Evolutionary conservation across 1,140 invertebrate species (phyloP), one percentile per base, ranked within the genome.

Genomic region (Bombus balteatus): DNA sequence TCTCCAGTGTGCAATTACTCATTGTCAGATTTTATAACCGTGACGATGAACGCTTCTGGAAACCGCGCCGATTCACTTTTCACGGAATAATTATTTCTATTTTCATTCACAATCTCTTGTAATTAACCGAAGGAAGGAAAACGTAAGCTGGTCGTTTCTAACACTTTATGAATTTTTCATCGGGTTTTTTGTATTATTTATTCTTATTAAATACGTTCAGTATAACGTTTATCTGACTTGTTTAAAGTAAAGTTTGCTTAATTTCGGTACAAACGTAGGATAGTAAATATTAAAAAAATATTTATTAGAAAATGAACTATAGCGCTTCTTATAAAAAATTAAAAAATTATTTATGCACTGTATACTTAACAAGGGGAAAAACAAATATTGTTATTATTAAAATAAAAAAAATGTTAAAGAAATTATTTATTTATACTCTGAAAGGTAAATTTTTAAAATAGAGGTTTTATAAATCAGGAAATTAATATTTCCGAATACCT

Each of bases 1-100:
- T 53, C 34, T 80, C 8, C 1, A 28, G 53, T 15, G 15, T 68
- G 68, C 57, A 72, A 85, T 85, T 80, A 80, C 53, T 85, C 83
- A 80, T 85, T 80, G 53, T 41, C 57, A 32, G 77, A n/a, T 28
- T 85, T 25, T 13, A 8, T 22, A 85, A 80, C 41, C 53, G 28
- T 80, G 83, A 85, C 83, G 83, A 70, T 0, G 4, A 22, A 25
- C 32, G 9, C 12, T 83, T 41, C 83, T 80, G 53, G 32, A 41
- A 78, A 47, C 12, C 2, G 15, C n/a, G 37, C 13, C 41, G 41
- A 68, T 76, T 76, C 72, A 43, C 15, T 62, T 74, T 75, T 66
- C 57, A 22, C 3, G 18, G 80, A 76, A 77, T 66, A 18, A 8
- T 75, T 34, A 53, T 32, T 79, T 5, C 13, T 2, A 47, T 80